phyloP scores from a whole-genome alignment of 2,888 invertebrate species.

The Caenorhabditis sp. region DNA sequence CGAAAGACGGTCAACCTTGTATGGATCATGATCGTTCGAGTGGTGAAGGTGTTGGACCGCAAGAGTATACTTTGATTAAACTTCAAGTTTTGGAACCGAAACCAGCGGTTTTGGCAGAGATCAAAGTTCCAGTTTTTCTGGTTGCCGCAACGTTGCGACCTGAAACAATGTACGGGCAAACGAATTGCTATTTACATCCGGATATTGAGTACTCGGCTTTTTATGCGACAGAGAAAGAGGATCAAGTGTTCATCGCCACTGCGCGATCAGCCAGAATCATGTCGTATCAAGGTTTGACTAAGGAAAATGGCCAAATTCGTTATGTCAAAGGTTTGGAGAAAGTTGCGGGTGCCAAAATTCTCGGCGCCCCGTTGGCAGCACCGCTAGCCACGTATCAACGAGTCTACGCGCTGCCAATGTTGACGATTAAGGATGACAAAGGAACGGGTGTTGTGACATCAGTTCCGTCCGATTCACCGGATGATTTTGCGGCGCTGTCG shows the following conservation, averaged over 20 bases:
- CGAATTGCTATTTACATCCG: conserved; percentile 97
- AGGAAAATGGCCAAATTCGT: conserved; percentile 81
- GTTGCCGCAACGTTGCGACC: conserved; percentile 97
- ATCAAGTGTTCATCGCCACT: conserved; percentile 87
- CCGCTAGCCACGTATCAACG: conserved; percentile 84
- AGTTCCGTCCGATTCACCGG: conserved; percentile 97
- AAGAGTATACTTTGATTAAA: conserved; percentile 96
- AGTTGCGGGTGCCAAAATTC: conserved; percentile 76
- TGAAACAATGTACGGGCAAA: conserved; percentile 99
- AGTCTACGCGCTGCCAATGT: conserved; percentile 94
- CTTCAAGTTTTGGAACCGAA: conserved; percentile 79
- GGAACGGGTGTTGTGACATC: conserved; percentile 97
- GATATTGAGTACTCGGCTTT: conserved; percentile 87
- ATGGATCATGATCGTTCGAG: conserved; percentile 98
- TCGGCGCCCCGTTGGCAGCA: conserved; percentile 85
- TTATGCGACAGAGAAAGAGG: conserved; percentile 75
- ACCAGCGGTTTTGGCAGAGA: conserved; percentile 76
- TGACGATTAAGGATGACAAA: conserved; percentile 95
- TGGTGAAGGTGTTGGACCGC: conserved; percentile 96
- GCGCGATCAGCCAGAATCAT: conserved; percentile 88
- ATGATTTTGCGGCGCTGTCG: conserved; percentile 92
- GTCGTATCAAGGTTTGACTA: conserved; percentile 90
- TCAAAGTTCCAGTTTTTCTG: conserved; percentile 77
- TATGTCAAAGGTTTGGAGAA: conserved; percentile 75
- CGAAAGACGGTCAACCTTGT: conserved; percentile 95